Base-by-base conservation (phyloP, 2,113 vertebrate genomes). In the Myocastor coypus region DNA sequence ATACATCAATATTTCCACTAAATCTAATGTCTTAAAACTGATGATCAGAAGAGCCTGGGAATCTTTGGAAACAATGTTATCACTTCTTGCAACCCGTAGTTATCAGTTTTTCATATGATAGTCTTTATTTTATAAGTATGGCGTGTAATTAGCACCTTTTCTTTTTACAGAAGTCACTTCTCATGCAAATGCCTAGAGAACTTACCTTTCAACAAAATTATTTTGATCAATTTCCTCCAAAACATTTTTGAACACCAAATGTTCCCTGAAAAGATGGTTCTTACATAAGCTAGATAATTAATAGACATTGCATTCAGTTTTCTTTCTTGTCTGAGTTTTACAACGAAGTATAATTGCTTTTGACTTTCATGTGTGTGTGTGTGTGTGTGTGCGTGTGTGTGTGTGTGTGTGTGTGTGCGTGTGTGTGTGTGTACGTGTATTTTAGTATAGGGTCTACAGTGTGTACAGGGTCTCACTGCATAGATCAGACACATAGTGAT, bases 1-100 rank as follows among this genome's bases (percentile, higher is more conserved):
- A n/a, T 57, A 63, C 63, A 61, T 46, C 93, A 77, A 87, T 93
- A 82, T 3, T 89, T 93, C 57, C 40, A 92, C 92, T 96, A 94
- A 50, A 84, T 87, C 46, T 92, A 94, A 83, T 50, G 69, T 63
- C n/a, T 83, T 91, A 69, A 50, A 84, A 57, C 87, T 26, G 75
- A 34, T 63, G 42, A 89, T 73, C 75, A 28, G 13, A 91, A 59
- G 11, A 52, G 22, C 13, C 61, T 40, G 9, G 55, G 63, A 95
- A 71, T 69, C 69, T 42, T 83, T 71, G 66, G 32, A 40, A 85
- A n/a, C 57, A 77, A 24, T 19, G 30, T 34, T 59, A 63, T 2
- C 40, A 57, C 16, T 73, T 40, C 37, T 85, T 30, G 32, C 6
- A 68, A 40, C 11, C 14, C n/a, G 2, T 55, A 14, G 2, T 22